Conservation (phyloP, 2,888 invertebrate species). For the Coronaproctus castanopsis region DNA sequence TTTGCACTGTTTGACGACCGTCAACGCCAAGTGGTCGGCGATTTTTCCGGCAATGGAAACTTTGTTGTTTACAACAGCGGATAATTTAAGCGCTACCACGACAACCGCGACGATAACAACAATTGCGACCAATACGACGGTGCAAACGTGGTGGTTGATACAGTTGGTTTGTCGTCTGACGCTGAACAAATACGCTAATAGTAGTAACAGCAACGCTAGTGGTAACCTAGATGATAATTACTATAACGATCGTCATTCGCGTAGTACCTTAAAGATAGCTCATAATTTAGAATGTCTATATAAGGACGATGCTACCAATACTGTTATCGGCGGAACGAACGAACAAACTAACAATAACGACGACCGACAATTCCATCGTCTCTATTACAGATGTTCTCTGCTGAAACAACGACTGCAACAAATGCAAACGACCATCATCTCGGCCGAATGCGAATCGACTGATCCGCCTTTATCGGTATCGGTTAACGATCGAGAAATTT, state of each 20-base stretch:
- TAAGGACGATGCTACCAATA: background rate
- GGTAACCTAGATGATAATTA: no score
- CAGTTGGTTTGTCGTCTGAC: constrained; percentile 11
- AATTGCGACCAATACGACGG: no score
- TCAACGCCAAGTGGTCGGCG: no score
- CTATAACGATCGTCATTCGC: background rate
- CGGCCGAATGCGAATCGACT: constrained; percentile 8
- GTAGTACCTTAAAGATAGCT: background rate
- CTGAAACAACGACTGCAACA: background rate
- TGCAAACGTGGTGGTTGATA: constrained; percentile 12
- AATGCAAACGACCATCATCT: background rate
- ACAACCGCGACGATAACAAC: no score
- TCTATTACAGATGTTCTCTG: constrained; percentile 8
- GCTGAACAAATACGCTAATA: constrained; percentile 4
- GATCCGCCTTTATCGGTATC: constrained; percentile 7
- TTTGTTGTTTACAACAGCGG: no score
- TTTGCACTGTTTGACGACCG: no score
- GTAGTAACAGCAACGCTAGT: no score
- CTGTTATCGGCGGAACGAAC: background rate
- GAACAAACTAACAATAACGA: no score
- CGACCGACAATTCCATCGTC: no score
- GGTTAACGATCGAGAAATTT: constrained; percentile 7
- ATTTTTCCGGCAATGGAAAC: no score
- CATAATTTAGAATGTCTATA: background rate
- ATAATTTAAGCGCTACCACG: no score